A percentile compares a stretch with the other conserved stretches of the same genome.
Evolutionary conservation across 2,113 vertebrate species (phyloP).

Genomic region (Pogonocichla stellata): DNA sequence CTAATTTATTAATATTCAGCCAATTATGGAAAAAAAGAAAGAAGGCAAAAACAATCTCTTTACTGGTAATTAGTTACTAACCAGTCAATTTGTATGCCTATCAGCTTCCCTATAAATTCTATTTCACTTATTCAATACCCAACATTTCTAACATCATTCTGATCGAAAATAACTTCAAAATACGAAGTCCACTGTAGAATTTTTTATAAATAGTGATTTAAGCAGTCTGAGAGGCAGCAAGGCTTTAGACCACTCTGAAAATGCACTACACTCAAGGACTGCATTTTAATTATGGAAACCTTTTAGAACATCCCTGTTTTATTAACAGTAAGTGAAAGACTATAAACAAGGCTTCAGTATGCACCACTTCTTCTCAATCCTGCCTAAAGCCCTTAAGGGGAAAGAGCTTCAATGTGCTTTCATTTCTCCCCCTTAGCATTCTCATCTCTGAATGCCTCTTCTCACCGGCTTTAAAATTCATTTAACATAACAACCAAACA

Average conservation of each 20-base stretch:
- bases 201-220: slow-evolving; percentile 41
- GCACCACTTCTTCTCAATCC: slow-evolving; percentile 52
- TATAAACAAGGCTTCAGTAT: slow-evolving; percentile 60
- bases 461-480: slow-evolving; percentile 56
- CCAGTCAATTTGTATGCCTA: slow-evolving; percentile 44
- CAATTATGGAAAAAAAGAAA: slow-evolving; percentile 58
- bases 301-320: slow-evolving; percentile 66
- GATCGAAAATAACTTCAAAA: slow-evolving; percentile 34
- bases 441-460: slow-evolving; percentile 53
- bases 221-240: slow-evolving; percentile 21
- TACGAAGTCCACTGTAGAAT: background rate
- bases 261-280: slow-evolving; percentile 44
- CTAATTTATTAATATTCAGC: slow-evolving; percentile 75
- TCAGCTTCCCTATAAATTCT: slow-evolving; percentile 20
- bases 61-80: slow-evolving; percentile 74
- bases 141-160: slow-evolving; percentile 23
- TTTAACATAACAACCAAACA: slow-evolving; percentile 47
- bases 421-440: slow-evolving; percentile 29
- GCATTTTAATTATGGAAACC: slow-evolving; percentile 66
- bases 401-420: slow-evolving; percentile 33
- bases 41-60: slow-evolving; percentile 33
- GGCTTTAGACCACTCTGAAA: slow-evolving; percentile 26
- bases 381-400: slow-evolving; percentile 41
- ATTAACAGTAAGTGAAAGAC: slow-evolving; percentile 66
- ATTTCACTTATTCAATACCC: slow-evolving; percentile 42